These are phyloP conservation scores for Enteromius unitaeniatus DNA, from an alignment of 2,797 vertebrate species.

Conservation along the genomic window DNA sequence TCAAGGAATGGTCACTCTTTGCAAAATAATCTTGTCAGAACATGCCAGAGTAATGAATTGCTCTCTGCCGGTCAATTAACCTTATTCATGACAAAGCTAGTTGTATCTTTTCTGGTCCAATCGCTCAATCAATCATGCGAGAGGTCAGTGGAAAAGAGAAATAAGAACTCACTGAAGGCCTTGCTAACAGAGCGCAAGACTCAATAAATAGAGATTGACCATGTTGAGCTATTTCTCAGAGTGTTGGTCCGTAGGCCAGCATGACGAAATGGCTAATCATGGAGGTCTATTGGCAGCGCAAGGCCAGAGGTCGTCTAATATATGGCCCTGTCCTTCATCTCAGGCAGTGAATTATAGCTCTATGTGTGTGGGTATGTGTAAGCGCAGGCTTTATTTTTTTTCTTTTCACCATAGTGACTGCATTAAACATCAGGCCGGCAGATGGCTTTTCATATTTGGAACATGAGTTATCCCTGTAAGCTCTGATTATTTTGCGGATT, in stretches of 20 bases:
- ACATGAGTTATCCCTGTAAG: slow-evolving; percentile 32
- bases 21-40: slow-evolving; percentile 48
- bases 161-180: slow-evolving; percentile 20
- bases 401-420: slow-evolving; percentile 11
- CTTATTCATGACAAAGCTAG: slow-evolving; percentile 45
- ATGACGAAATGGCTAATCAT: slow-evolving; percentile 57
- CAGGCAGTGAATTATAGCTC: slow-evolving; percentile 28
- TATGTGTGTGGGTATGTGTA: slow-evolving; percentile 27
- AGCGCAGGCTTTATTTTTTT: not conserved
- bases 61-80: slow-evolving; percentile 42
- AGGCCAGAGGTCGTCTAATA: slow-evolving; percentile 67
- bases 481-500: slow-evolving; percentile 50
- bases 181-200: slow-evolving; percentile 26
- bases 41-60: slow-evolving; percentile 33
- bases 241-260: slow-evolving; percentile 19
- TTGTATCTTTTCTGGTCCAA: slow-evolving; percentile 39
- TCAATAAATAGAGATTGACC: slow-evolving; percentile 45
- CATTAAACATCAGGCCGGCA: slow-evolving; percentile 17
- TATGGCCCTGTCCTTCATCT: slow-evolving; percentile 53
- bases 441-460: slow-evolving; percentile 45
- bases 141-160: slow-evolving; percentile 30
- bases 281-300: slow-evolving; percentile 60
- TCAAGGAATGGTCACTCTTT: slow-evolving; percentile 40
- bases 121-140: slow-evolving; percentile 37
- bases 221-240: slow-evolving; percentile 25